Evolutionary conservation across 2,888 invertebrate species (phyloP), one percentile per base, ranked within the genome.

Genomic region (Eupithecia exiguata): DNA sequence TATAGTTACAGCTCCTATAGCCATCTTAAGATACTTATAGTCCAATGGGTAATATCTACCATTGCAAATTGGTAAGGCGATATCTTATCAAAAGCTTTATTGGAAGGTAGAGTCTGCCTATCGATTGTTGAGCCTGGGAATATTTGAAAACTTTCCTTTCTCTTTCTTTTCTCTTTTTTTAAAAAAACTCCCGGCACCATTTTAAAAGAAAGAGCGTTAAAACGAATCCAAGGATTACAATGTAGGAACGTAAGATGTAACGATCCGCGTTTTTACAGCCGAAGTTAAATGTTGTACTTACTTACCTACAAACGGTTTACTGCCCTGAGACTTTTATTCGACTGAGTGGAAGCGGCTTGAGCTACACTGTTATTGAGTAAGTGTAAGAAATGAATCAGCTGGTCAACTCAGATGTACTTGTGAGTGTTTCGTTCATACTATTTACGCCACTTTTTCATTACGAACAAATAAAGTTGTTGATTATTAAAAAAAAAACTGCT

Each of bases 211-310:
- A 70, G 77, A 76, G 77, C 67, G 76, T 78, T 79, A 75, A 80
- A 80, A 62, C 77, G 76, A 77, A 80, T 80, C 78, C 76, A 53
- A 74, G 72, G 78, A 78, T 79, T 79, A 78, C 80, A 76, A 75
- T 80, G 79, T 79, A 70, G 72, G 74, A 58, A 58, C 21, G 72
- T 71, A 69, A 70, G 62, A 62, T 77, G 73, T 71, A 75, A 77
- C 76, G 76, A 73, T 74, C 72, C 70, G 74, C 49, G 61, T 78
- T 80, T 80, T 73, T 66, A 66, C 25, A 40, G 66, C 66, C n/a
- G 14, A 21, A 66, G 66, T 66, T 25, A 40, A 66, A n/a, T 65
- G 65, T 65, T 65, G 25, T 25, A 65, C 35, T 14, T 40, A 43
- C 66, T 40, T 66, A 65, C 65, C 38, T 65, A 66, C 66, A 66